Evolutionary conservation across 1,140 invertebrate species (phyloP).

Genomic region (Daktulosphaira vitifoliae): DNA sequence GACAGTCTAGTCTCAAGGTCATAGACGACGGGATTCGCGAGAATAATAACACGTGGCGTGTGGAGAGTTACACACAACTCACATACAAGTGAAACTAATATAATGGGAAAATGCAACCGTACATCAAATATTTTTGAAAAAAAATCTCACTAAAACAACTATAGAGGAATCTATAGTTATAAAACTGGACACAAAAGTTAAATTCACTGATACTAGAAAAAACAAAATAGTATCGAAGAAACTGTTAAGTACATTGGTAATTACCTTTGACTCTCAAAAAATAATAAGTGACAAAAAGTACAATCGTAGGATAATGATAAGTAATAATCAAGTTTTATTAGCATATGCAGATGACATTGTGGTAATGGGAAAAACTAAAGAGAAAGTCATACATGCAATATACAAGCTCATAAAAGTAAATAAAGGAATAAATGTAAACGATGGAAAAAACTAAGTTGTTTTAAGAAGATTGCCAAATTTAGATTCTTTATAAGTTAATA

Average conservation of each 20-base stretch:
- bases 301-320: neutral
- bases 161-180: conserved; percentile 21
- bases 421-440: conserved; percentile 13
- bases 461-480: neutral
- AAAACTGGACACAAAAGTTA: conserved; percentile 8
- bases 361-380: conserved; percentile 4
- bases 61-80: too few species aligned
- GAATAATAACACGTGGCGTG: too few species aligned
- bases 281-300: conserved; percentile 3
- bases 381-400: neutral
- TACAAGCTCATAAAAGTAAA: neutral
- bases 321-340: neutral
- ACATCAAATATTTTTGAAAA: too few species aligned
- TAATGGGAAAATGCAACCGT: too few species aligned
- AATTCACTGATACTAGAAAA: conserved; percentile 9
- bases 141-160: too few species aligned
- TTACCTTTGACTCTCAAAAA: conserved; percentile 3
- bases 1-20: too few species aligned
- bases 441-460: neutral
- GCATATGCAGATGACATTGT: conserved; percentile 31
- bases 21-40: too few species aligned
- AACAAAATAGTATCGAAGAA: neutral
- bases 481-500: neutral
- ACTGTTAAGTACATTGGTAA: neutral
- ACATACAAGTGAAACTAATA: too few species aligned